phyloP scores from a whole-genome alignment of 2,113 vertebrate species.

The Polypterus senegalus region DNA sequence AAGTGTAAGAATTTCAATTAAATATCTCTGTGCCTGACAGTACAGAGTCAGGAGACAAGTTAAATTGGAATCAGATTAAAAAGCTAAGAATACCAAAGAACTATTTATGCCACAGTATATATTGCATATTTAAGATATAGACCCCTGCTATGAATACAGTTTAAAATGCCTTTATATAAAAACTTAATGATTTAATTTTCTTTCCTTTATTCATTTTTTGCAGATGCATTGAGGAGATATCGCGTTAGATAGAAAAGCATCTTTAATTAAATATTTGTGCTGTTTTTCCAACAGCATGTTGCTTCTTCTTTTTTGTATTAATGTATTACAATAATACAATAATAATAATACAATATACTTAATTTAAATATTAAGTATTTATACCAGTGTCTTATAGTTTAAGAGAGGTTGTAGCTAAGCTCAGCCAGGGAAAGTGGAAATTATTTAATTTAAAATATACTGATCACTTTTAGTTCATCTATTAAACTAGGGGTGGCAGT shows the following conservation, averaged over 20 bases:
- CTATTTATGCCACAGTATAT: constrained; percentile 41
- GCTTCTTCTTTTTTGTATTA: too few relatives aligned
- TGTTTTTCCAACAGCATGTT: constrained; percentile 35
- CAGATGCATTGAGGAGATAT: constrained; percentile 58
- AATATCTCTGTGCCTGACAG: constrained; percentile 38
- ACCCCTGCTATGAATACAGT: constrained; percentile 48
- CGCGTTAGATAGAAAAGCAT: constrained; percentile 43
- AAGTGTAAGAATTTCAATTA: constrained; percentile 54
- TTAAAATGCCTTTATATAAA: constrained; percentile 32
- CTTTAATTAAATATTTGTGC: constrained; percentile 55
- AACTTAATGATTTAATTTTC: constrained; percentile 46
- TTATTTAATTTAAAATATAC: too few relatives aligned
- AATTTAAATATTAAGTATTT: too few relatives aligned
- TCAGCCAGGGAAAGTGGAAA: too few relatives aligned
- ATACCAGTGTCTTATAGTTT: too few relatives aligned
- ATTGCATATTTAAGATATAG: constrained; percentile 42
- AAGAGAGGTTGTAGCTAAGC: too few relatives aligned
- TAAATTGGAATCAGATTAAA: constrained; percentile 66
- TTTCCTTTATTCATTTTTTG: constrained; percentile 55
- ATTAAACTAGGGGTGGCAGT: too few relatives aligned
- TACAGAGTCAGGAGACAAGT: constrained; percentile 44
- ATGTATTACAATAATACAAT: too few relatives aligned
- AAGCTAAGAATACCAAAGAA: constrained; percentile 31
- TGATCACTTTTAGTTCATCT: too few relatives aligned
- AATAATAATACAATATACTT: too few relatives aligned